Percentiles rank a stretch among this genome's conserved stretches.
Conservation (phyloP, 1,140 invertebrate genomes). For the Ectropis grisescens region DNA sequence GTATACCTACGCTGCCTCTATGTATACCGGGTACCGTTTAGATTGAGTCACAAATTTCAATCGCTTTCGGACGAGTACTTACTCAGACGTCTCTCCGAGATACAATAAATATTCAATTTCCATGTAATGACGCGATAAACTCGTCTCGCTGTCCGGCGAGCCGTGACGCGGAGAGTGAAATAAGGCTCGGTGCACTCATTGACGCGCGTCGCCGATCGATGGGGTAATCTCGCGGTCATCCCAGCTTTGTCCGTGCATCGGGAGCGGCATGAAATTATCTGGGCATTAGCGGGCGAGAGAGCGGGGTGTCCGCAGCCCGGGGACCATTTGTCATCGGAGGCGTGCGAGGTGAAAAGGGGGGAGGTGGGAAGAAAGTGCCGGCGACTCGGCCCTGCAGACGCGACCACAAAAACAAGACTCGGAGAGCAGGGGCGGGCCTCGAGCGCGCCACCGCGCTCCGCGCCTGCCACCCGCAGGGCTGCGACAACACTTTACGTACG, state of each 20-base stretch:
- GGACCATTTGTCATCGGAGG: constrained; percentile 63
- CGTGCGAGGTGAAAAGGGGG: constrained; percentile 29
- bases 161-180: constrained; percentile 39
- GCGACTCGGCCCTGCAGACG: constrained; percentile 68
- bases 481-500: constrained; percentile 9
- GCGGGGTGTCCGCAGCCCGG: constrained; percentile 38
- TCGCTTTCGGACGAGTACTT: too few species aligned
- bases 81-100: too few species aligned
- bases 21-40: too few species aligned
- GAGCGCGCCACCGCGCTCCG: constrained; percentile 20
- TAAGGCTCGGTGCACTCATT: constrained; percentile 42
- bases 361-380: constrained; percentile 33
- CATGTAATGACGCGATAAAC: constrained; percentile 38
- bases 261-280: constrained; percentile 56
- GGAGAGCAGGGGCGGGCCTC: constrained; percentile 36
- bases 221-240: constrained; percentile 49
- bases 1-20: too few species aligned
- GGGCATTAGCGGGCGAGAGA: constrained; percentile 43
- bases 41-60: too few species aligned
- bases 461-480: constrained; percentile 21
- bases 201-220: constrained; percentile 45
- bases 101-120: too few species aligned
- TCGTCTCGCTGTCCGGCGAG: constrained; percentile 36
- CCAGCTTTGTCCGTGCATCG: constrained; percentile 36
- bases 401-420: constrained; percentile 59